Evolutionary conservation across 2,113 vertebrate genomes (phyloP).

Genomic region (Laterallus jamaicensis): DNA sequence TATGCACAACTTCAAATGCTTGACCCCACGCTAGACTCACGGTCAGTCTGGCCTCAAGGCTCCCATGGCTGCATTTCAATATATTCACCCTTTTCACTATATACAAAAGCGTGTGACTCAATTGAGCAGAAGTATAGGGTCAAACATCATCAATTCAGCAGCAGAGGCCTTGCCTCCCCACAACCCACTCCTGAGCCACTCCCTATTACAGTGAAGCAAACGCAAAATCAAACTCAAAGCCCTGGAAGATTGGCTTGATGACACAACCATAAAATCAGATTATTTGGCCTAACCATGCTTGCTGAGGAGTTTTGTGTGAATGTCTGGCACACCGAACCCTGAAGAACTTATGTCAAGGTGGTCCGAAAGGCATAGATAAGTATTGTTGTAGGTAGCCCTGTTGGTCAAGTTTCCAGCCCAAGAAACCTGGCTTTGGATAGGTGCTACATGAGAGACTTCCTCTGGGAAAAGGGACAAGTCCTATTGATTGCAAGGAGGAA

Average conservation of each 20-base stretch:
- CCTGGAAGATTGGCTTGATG: not conserved
- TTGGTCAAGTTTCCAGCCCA: not conserved
- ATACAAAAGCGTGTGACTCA: not conserved
- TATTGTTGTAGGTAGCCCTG: not conserved
- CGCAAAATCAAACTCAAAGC: not conserved
- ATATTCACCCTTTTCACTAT: not conserved
- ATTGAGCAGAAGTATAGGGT: not conserved
- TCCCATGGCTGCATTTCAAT: not conserved
- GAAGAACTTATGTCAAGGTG: not conserved
- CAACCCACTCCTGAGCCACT: not conserved
- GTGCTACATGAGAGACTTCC: not conserved
- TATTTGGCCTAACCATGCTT: not conserved
- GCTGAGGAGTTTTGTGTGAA: not conserved
- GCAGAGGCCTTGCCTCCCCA: not conserved
- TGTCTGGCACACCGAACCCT: rapidly evolving
- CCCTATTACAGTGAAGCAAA: not conserved
- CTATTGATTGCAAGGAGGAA: not conserved
- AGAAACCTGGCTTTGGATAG: not conserved
- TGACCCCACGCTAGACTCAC: not conserved
- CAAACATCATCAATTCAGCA: not conserved
- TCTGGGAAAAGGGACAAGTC: not conserved
- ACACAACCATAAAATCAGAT: not conserved
- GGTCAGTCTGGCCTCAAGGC: not conserved
- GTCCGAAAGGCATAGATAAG: not conserved
- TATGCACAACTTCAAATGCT: not conserved